Conservation (phyloP, 2,888 invertebrate species). For the Andrena fulva region DNA sequence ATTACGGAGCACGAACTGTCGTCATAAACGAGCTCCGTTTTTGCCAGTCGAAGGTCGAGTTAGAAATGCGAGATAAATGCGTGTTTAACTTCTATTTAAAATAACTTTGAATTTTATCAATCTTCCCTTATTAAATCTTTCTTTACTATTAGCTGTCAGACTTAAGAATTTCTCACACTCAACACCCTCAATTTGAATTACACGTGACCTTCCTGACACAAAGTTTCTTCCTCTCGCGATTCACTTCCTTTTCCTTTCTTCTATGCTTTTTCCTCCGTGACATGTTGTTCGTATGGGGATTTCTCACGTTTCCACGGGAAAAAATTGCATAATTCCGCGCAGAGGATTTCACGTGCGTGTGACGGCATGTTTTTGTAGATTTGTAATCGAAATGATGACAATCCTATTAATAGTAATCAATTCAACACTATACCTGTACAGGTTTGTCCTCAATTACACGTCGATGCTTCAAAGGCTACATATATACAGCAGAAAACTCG, state of each 20-base stretch:
- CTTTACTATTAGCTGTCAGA: neutral
- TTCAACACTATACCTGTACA: neutral
- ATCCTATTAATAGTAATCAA: slow-evolving; percentile 19
- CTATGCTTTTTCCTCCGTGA: no score
- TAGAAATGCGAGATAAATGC: neutral
- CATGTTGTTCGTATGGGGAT: neutral
- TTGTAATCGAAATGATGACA: neutral
- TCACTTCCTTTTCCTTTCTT: neutral
- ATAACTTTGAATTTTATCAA: neutral
- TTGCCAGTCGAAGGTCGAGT: neutral
- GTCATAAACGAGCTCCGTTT: neutral
- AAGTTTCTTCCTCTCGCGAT: neutral
- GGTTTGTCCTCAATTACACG: neutral
- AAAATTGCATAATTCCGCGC: slow-evolving; percentile 10
- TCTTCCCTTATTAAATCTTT: neutral
- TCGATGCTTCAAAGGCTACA: neutral
- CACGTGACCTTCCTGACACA: neutral
- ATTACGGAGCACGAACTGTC: neutral
- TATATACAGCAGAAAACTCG: neutral
- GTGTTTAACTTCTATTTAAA: neutral
- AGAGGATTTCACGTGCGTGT: slow-evolving; percentile 8
- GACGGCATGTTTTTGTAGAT: neutral
- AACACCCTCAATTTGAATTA: neutral
- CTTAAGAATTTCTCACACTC: neutral
- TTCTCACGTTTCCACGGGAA: neutral